A percentile compares a stretch with the other conserved stretches of the same genome.
phyloP scores from a whole-genome alignment of 2,888 invertebrate genomes.

The Entomobrya proxima region DNA sequence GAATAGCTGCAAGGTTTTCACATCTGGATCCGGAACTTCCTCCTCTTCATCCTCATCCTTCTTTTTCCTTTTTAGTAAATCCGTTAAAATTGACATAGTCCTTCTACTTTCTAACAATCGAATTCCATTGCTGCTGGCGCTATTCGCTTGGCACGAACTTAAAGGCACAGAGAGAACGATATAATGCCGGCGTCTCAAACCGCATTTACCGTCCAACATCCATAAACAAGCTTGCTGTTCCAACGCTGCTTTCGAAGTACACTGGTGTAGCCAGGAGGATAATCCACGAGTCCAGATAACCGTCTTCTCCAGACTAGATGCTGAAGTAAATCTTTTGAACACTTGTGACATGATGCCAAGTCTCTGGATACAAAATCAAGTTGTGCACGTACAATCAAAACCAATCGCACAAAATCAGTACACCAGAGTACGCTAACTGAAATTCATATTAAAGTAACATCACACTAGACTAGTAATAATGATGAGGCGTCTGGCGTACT shows the following conservation, averaged over 20 bases:
- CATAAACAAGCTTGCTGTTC: not conserved
- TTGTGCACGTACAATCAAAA: no score
- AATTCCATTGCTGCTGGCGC: not conserved
- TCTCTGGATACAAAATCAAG: not conserved
- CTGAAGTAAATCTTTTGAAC: not conserved
- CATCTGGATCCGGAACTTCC: constrained; percentile 48
- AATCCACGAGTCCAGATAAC: not conserved
- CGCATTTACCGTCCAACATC: not conserved
- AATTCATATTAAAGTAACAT: no score
- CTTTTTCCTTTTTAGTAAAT: constrained; percentile 55
- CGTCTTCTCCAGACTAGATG: not conserved
- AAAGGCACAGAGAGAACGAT: not conserved
- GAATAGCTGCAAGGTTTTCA: constrained; percentile 46
- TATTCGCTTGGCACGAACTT: not conserved
- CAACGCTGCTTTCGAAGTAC: not conserved
- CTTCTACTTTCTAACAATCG: constrained; percentile 1
- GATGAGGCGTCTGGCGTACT: no score
- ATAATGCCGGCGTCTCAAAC: not conserved
- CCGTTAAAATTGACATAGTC: constrained; percentile 60
- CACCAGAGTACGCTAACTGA: no score
- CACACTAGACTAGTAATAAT: no score
- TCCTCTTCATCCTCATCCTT: constrained; percentile 23
- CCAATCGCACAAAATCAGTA: no score
- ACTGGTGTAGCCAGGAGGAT: not conserved
- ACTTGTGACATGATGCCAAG: constrained; percentile 20